Evolutionary conservation across 2,888 invertebrate species (phyloP), one percentile per base, ranked within the genome.

Genomic region (Synanthedon vespiformis): DNA sequence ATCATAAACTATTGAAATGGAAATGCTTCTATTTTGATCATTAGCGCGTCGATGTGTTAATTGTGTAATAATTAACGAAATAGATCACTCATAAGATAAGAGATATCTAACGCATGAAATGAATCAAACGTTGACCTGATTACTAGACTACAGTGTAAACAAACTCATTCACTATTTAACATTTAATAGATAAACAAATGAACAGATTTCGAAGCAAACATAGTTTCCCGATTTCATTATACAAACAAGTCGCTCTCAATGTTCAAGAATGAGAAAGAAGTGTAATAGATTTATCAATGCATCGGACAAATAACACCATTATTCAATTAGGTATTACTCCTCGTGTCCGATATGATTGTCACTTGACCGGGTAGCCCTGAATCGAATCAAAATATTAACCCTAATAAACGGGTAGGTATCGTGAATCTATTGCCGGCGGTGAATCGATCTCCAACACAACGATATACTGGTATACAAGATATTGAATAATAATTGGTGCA

Each of bases 401-500:
- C 70, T 72, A 72, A 75, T 76, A 70, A 70, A 69, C 60, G 34
- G 34, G 34, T 34, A 34, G 34, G 61, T 71, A 74, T 72, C 68
- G 61, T 62, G 60, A 67, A 72, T 64, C 61, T 59, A 56, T 64
- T 57, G 60, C 57, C 56, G 55, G 52, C 56, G 59, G 61, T 55
- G 58, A 55, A 48, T 65, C 59, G 58, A 58, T 56, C 59, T 56
- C 59, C 59, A 60, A 64, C 67, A 64, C 44, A 44, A 13, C 44
- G 8, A 44, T 44, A 44, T 70, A 34, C 34, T 63, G 44, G 14
- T 44, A 41, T 41, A 44, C 60, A 63, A 70, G 69, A 80, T 83
- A 86, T 86, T 84, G 84, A 84, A 84, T 84, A 83, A 83, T 85
- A 85, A 86, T 85, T 85, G 85, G 82, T 81, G 77, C 81, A 78